These are phyloP conservation scores for Pelecanoides urinatrix DNA, from an alignment of 2,113 vertebrate species.

Conservation along the genomic window DNA sequence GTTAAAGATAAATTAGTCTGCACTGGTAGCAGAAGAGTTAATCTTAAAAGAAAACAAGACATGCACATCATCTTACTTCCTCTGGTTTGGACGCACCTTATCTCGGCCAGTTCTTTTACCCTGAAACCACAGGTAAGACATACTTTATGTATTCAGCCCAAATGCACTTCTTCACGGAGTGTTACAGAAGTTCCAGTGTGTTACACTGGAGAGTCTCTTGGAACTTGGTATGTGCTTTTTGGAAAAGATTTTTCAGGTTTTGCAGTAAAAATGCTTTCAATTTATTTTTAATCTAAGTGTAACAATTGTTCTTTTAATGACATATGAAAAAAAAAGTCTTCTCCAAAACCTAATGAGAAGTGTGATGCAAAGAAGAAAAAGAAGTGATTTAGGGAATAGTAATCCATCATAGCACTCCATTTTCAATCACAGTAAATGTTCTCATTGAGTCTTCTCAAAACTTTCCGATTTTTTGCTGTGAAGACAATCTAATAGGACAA, in stretches of 20 bases:
- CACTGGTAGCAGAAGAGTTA: slow-evolving; percentile 36
- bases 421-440: not conserved
- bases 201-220: not conserved
- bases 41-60: slow-evolving; percentile 49
- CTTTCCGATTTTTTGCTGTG: not conserved
- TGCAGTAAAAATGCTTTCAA: not conserved
- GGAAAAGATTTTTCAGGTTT: not conserved
- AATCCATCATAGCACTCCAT: not conserved
- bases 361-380: not conserved
- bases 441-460: not conserved
- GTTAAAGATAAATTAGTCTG: slow-evolving; percentile 51
- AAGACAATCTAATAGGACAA: not conserved
- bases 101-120: slow-evolving; percentile 65
- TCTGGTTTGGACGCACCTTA: slow-evolving; percentile 73
- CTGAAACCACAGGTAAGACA: slow-evolving; percentile 68
- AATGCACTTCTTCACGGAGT: not conserved
- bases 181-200: not conserved
- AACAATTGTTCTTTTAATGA: not conserved
- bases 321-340: not conserved
- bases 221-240: not conserved
- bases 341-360: not conserved
- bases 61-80: slow-evolving; percentile 74
- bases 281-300: not conserved
- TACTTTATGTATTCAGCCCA: not conserved
- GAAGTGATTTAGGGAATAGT: not conserved